These are phyloP conservation scores for Podarcis muralis DNA, from an alignment of 2,113 vertebrate species.

Conservation along the genomic window DNA sequence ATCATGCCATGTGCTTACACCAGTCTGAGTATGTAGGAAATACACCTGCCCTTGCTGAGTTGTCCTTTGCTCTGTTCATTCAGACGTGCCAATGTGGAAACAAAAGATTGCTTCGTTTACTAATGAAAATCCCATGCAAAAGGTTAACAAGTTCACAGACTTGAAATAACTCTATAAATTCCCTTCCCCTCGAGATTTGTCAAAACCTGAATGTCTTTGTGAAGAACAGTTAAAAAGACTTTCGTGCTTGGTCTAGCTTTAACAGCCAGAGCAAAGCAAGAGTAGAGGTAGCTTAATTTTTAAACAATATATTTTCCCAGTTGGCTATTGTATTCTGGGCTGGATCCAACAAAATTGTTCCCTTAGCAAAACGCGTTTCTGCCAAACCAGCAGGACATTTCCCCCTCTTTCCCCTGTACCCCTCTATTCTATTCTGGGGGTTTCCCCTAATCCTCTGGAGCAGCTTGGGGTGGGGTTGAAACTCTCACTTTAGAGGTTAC, in stretches of 20 bases:
- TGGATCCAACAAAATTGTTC: not conserved
- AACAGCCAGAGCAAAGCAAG: not conserved
- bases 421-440: no score
- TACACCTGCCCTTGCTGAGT: constrained; percentile 97
- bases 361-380: not conserved
- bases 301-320: not conserved
- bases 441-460: no score
- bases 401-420: no score
- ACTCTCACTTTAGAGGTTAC: not conserved
- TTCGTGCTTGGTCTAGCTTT: not conserved
- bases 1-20: constrained; percentile 97
- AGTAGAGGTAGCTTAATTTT: not conserved
- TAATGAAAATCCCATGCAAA: not conserved
- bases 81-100: constrained; percentile 43
- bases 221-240: not conserved
- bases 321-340: not conserved
- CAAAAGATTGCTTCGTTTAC: constrained; percentile 12
- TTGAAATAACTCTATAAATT: not conserved
- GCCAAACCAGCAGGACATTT: not conserved
- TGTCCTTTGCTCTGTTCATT: constrained; percentile 90
- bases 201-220: not conserved
- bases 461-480: not conserved
- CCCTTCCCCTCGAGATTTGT: not conserved
- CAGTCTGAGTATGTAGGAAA: constrained; percentile 96
- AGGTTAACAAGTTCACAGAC: not conserved